Conservation (phyloP, 2,888 invertebrate species). For the Mesoligia furuncula region DNA sequence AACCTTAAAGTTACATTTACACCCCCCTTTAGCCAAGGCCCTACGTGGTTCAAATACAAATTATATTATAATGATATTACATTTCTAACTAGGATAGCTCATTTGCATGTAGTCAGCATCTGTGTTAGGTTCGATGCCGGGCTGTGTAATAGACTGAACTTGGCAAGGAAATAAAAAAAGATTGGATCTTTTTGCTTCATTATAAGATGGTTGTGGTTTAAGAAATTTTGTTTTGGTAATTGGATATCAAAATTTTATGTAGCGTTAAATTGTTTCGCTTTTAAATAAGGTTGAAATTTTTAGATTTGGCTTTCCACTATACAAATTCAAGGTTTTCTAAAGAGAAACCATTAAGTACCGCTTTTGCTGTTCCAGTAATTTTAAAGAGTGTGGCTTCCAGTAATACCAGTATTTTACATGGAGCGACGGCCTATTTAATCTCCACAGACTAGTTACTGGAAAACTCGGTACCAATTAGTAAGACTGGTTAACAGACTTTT, state of each 20-base stretch:
- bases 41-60: conserved; percentile 57
- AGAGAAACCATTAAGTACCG: too few relatives aligned
- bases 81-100: conserved; percentile 44
- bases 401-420: neutral
- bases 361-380: neutral
- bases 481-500: neutral
- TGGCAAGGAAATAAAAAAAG: conserved; percentile 23
- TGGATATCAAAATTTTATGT: neutral
- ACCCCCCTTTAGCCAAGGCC: conserved; percentile 15
- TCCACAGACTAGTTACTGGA: neutral
- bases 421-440: too few relatives aligned
- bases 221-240: conserved; percentile 13
- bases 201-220: neutral
- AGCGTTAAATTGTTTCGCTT: neutral
- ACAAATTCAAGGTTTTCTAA: neutral
- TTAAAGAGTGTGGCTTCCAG: too few relatives aligned
- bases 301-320: too few relatives aligned
- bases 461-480: neutral
- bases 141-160: conserved; percentile 32
- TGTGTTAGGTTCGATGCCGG: conserved; percentile 19
- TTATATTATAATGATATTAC: conserved; percentile 49
- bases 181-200: conserved; percentile 44
- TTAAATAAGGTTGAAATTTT: neutral
- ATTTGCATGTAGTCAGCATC: conserved; percentile 52
- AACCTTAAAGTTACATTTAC: neutral